Conservation (phyloP, 2,797 vertebrate genomes). For the Fistularia tabacaria region DNA sequence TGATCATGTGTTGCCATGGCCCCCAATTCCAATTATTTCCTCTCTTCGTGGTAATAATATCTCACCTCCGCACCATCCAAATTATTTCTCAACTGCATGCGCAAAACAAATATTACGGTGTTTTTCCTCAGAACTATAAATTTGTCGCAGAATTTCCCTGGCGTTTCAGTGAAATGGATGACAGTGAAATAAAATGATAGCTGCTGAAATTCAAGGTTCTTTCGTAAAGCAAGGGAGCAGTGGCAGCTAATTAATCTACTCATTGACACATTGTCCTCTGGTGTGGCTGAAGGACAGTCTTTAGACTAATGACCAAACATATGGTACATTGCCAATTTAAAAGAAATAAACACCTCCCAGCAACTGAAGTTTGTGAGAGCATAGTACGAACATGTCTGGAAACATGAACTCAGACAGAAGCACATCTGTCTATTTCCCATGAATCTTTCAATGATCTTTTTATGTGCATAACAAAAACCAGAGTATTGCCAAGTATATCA, state of each 20-base stretch:
- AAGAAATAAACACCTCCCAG: constrained; percentile 79
- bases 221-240: constrained; percentile 60
- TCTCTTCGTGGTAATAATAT: constrained; percentile 35
- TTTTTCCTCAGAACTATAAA: constrained; percentile 47
- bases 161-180: constrained; percentile 59
- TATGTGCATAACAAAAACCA: not conserved
- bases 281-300: constrained; percentile 73
- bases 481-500: not conserved
- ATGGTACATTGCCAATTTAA: constrained; percentile 73
- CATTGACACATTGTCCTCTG: constrained; percentile 79
- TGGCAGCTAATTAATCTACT: constrained; percentile 74
- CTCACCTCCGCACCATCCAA: not conserved
- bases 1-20: constrained; percentile 39
- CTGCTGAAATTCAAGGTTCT: constrained; percentile 77
- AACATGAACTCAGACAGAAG: constrained; percentile 24
- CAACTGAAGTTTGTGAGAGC: constrained; percentile 50
- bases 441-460: not conserved
- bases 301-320: constrained; percentile 80
- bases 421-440: not conserved
- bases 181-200: constrained; percentile 68
- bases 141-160: constrained; percentile 53
- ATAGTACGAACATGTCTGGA: constrained; percentile 35
- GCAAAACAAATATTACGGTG: constrained; percentile 42
- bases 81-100: constrained; percentile 2
- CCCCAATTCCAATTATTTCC: constrained; percentile 49